Base-by-base conservation (phyloP, 2,797 vertebrate species). In the Poeciliopsis presidionis region DNA sequence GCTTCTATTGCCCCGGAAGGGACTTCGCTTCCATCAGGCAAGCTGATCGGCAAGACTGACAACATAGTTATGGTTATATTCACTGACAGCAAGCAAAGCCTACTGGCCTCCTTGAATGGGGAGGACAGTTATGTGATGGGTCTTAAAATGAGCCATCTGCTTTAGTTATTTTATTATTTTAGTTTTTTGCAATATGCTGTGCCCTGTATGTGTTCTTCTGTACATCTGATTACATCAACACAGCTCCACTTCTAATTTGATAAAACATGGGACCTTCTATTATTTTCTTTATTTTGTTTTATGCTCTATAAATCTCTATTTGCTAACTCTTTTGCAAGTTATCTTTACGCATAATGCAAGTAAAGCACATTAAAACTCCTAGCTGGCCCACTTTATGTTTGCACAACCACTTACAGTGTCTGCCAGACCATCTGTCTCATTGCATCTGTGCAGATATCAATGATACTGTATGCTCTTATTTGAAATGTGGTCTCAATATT, bases 61-160 rank as follows among this genome's bases (percentile, higher is more conserved):
- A 90, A 93, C 89, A 80, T 80, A 70, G 78, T 93, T 92, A 95
- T 76, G 92, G 83, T 95, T 91, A 95, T 95, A 94, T 94, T 89
- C 90, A 92, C 85, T 94, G 94, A 96, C 95, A 95, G 93, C 84
- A 80, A 92, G 89, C 88, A 90, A 89, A 94, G 90, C 91, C 90
- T 88, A 90, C 84, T 92, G 88, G 90, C 90, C 93, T 87, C 87
- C 76, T 86, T 87, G 81, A 92, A 88, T 1, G 43, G 74, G 81
- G 87, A 92, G 90, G 93, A 91, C 76, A 80, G 84, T 93, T 89
- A 78, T 88, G 84, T 84, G 82, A 83, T 76, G 76, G 78, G 49
- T 89, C 84, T 86, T 82, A 86, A 83, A 87, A 77, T 20, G 6
- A 87, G 77, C 73, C 86, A 89, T 90, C 88, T 89, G 82, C 79